Conservation (phyloP, 2,888 invertebrate genomes). For the Pasiphila rectangulata region DNA sequence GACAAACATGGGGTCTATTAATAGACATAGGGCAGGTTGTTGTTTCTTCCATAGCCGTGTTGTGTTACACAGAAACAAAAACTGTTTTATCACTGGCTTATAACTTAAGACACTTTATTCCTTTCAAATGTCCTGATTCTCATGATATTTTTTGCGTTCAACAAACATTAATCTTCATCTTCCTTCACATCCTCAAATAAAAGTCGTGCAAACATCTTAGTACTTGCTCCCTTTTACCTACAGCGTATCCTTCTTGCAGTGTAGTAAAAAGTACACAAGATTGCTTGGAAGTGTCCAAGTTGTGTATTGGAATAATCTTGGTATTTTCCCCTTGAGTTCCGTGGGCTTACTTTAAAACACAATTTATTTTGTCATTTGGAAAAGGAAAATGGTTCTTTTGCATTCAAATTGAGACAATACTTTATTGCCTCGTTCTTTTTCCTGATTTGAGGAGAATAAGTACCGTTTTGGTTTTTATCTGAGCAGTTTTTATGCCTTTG, state of each 20-base stretch:
- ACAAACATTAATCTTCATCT: no score
- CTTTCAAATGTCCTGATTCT: no score
- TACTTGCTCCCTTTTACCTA: background rate
- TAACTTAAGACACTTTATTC: no score
- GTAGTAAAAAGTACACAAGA: background rate
- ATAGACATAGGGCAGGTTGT: no score
- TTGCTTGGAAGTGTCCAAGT: conserved; percentile 1
- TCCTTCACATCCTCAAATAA: no score
- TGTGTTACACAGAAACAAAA: no score
- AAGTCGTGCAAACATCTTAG: no score
- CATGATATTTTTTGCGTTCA: no score
- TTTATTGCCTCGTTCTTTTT: conserved; percentile 11
- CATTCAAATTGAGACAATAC: conserved; percentile 16
- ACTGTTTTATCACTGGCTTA: no score
- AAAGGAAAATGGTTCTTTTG: conserved; percentile 15
- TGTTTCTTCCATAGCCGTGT: no score
- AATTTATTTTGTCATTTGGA: conserved; percentile 18
- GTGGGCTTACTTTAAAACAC: conserved; percentile 9
- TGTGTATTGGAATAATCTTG: conserved; percentile 27
- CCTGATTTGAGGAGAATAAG: background rate
- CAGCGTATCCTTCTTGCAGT: background rate
- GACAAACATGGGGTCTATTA: no score
- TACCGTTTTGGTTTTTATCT: background rate
- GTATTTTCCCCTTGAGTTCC: conserved; percentile 12
- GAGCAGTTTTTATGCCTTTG: no score